These are phyloP conservation scores for Drosophila borborema DNA, from an alignment of 2,888 invertebrate species.

Conservation along the genomic window DNA sequence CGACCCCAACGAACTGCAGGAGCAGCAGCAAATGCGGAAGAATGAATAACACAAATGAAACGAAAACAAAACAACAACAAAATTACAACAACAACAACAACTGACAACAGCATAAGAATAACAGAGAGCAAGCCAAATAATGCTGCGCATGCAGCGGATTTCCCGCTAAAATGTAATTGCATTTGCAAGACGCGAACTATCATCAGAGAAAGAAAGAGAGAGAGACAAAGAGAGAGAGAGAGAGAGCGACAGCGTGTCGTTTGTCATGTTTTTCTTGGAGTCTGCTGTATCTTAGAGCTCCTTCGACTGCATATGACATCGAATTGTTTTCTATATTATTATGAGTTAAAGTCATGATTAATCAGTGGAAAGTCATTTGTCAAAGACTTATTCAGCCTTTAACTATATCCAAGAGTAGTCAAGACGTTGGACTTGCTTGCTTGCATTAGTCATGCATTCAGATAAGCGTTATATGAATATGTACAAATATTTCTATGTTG, in stretches of 20 bases:
- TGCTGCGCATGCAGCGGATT: constrained; percentile 27
- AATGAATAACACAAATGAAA: constrained; percentile 20
- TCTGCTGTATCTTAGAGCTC: not conserved
- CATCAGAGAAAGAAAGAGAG: not conserved
- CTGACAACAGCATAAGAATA: constrained; percentile 2
- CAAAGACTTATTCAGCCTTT: not conserved
- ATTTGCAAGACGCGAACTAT: not conserved
- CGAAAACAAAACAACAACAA: constrained; percentile 25
- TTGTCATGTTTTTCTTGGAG: not conserved
- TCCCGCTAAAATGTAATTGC: constrained; percentile 39
- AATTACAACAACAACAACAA: not conserved
- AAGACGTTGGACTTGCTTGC: not conserved
- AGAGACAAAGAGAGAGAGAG: not conserved
- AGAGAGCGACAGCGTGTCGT: not conserved
- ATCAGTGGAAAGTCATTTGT: not conserved
- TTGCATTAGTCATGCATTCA: not conserved
- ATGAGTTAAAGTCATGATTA: not conserved
- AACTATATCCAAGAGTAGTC: not conserved
- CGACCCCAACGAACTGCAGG: constrained; percentile 23
- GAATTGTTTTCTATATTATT: not conserved
- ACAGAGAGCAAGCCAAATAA: constrained; percentile 4
- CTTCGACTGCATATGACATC: not conserved
- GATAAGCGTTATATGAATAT: not conserved
- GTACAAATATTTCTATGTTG: not conserved
- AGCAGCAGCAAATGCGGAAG: constrained; percentile 23